These are phyloP conservation scores for Junonia oenone DNA, from an alignment of 2,888 invertebrate genomes.

Conservation along the genomic window DNA sequence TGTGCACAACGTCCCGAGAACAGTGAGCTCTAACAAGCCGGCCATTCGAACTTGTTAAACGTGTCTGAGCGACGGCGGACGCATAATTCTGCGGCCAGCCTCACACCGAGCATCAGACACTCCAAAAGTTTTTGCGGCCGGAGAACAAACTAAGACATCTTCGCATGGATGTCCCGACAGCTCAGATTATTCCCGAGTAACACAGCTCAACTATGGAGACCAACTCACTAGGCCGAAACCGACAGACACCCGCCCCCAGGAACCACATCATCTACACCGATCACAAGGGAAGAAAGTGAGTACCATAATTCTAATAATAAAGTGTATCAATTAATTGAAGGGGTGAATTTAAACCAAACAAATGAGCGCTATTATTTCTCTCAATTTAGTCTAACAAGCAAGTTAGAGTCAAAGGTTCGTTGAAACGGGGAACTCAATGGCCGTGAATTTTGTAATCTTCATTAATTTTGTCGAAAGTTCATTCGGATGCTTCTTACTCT, in stretches of 20 bases:
- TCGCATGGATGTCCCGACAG: slow-evolving; percentile 25
- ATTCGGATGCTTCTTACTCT: slow-evolving; percentile 54
- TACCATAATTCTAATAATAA: slow-evolving; percentile 34
- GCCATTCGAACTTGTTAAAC: slow-evolving; percentile 69
- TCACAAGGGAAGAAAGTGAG: slow-evolving; percentile 76
- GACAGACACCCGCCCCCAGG: slow-evolving; percentile 61
- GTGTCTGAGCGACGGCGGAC: slow-evolving; percentile 41
- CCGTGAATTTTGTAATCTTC: slow-evolving; percentile 78
- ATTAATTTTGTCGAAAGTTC: slow-evolving; percentile 73
- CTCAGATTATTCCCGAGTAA: background rate
- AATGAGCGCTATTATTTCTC: slow-evolving; percentile 77
- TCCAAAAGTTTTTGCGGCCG: slow-evolving; percentile 48
- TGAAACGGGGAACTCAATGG: slow-evolving; percentile 73
- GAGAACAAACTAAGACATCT: slow-evolving; percentile 22
- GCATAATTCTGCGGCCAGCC: slow-evolving; percentile 58
- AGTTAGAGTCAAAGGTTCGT: slow-evolving; percentile 73
- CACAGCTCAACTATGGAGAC: slow-evolving; percentile 52
- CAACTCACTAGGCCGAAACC: slow-evolving; percentile 52
- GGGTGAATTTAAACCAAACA: slow-evolving; percentile 67
- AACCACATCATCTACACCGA: slow-evolving; percentile 77
- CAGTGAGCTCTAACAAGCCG: slow-evolving; percentile 66
- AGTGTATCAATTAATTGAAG: slow-evolving; percentile 39
- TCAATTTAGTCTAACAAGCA: slow-evolving; percentile 77
- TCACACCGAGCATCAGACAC: slow-evolving; percentile 48
- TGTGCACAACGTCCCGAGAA: slow-evolving; percentile 62